Evolutionary conservation across 2,113 vertebrate species (phyloP), one percentile per base, ranked within the genome.

Genomic region (Australoheros scitulus): DNA sequence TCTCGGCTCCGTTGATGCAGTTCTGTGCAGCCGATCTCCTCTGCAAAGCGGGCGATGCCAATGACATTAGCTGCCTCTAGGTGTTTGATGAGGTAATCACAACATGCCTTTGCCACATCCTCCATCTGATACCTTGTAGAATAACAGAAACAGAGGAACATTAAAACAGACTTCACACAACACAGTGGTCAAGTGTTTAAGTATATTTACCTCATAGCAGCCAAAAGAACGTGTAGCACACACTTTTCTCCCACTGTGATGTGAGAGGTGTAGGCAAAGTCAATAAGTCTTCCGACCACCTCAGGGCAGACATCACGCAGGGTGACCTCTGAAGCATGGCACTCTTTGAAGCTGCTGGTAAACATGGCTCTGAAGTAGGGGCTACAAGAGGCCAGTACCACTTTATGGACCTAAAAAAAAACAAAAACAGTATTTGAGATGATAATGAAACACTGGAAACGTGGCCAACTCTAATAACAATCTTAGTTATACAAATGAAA

Each of bases 351-450:
- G 92, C 94, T 95, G 87, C 95, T 95, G 88, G 96, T 96, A 90
- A 97, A 97, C 96, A 97, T 97, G 88, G 96, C 96, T 87, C 94
- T 95, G 91, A 97, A 97, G 87, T 96, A 96, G 0, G 95, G 91
- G 92, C 96, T 97, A 55, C 95, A 96, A 41, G 96, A 94, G 5
- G 96, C 96, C 90, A 97, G 94, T 0, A 97, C 96, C 85, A 97
- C 87, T 83, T 93, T 96, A 80, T 97, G 96, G 26, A 96, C 96
- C 94, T 96, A 87, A 9, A 4, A 6, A 6, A 17, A 20, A 50
- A 13, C 6, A 13, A 61, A 22, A 11, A 61, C 38, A 13, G 14
- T 2, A 50, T 20, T 24, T 18, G 43, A 32, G 43, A 70, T 29
- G 36, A 58, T 11, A 43, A n/a, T 18, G 41, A 79, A 75, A 75